A percentile compares a stretch with the other conserved stretches of the same genome.
Evolutionary conservation across 37 sponge, comb jelly and placozoan genomes (phyloP).

Genomic region (Chondrilla cf. caribensis): DNA sequence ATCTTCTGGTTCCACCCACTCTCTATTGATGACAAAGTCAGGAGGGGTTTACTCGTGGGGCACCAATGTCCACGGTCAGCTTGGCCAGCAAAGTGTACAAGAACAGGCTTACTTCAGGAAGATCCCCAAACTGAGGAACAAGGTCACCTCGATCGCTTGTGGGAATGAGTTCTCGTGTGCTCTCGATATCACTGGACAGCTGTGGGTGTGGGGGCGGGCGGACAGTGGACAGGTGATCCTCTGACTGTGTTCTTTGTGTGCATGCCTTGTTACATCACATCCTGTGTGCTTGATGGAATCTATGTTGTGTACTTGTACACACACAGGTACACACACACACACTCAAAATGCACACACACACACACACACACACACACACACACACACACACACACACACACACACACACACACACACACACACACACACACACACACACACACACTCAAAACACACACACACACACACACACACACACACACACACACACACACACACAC

Average conservation of each 20-base stretch:
- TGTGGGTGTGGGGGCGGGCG: slow-evolving; percentile 76
- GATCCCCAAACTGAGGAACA: slow-evolving; percentile 17
- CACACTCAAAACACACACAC: too few relatives aligned
- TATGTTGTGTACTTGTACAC: not conserved
- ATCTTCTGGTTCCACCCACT: slow-evolving; percentile 71
- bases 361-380: too few relatives aligned
- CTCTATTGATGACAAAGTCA: slow-evolving; percentile 55
- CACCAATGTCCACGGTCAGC: slow-evolving; percentile 66
- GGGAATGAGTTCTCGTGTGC: slow-evolving; percentile 81
- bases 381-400: too few relatives aligned
- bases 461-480: too few relatives aligned
- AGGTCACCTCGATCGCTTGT: slow-evolving; percentile 42
- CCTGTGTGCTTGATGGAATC: not conserved
- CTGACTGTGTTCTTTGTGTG: not conserved
- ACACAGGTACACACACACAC: too few relatives aligned
- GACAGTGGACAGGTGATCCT: slow-evolving; percentile 66
- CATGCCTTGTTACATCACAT: not conserved
- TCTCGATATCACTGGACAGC: slow-evolving; percentile 49
- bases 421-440: too few relatives aligned
- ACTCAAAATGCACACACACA: too few relatives aligned
- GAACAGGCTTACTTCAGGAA: slow-evolving; percentile 40
- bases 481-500: too few relatives aligned
- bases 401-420: too few relatives aligned
- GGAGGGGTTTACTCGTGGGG: slow-evolving; percentile 76
- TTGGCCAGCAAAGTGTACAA: not conserved